Evolutionary conservation across 2,113 vertebrate genomes (phyloP).

Genomic region (Guaruba guarouba): DNA sequence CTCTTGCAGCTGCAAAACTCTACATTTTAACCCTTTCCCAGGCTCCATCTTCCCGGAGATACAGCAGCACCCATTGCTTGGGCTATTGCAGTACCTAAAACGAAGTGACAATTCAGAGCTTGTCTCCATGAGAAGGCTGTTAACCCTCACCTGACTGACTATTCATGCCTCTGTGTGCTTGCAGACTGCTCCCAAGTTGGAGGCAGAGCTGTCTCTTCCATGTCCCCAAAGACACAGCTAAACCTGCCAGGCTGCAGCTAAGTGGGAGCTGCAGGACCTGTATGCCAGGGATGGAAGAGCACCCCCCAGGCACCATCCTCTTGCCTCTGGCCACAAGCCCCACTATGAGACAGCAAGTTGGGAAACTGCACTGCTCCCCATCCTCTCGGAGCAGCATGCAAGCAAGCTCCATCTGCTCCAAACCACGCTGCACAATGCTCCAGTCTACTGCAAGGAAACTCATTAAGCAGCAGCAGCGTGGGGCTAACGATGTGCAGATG

Average conservation of each 20-base stretch:
- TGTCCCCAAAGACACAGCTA: fast-evolving
- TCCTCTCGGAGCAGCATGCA: not conserved
- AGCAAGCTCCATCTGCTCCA: not conserved
- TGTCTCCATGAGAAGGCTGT: not conserved
- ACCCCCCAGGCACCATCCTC: fast-evolving
- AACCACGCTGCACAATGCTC: fast-evolving
- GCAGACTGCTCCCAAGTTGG: not conserved
- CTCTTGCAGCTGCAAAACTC: not conserved
- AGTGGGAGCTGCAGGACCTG: not conserved
- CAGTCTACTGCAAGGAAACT: constrained; percentile 39
- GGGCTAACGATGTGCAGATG: constrained; percentile 12
- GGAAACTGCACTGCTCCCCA: not conserved
- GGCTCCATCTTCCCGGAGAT: not conserved
- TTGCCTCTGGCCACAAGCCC: not conserved
- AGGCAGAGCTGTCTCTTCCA: not conserved
- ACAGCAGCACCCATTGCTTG: not conserved
- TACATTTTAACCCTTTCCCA: constrained; percentile 21
- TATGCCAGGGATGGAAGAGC: not conserved
- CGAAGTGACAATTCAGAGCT: not conserved
- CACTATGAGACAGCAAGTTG: not conserved
- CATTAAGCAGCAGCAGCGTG: constrained; percentile 16
- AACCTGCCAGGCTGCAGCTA: not conserved
- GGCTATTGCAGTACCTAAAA: not conserved
- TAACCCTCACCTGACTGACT: not conserved
- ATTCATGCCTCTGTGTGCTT: not conserved